Conservation (phyloP, 2,888 invertebrate species). For the Diaphora mendica region DNA sequence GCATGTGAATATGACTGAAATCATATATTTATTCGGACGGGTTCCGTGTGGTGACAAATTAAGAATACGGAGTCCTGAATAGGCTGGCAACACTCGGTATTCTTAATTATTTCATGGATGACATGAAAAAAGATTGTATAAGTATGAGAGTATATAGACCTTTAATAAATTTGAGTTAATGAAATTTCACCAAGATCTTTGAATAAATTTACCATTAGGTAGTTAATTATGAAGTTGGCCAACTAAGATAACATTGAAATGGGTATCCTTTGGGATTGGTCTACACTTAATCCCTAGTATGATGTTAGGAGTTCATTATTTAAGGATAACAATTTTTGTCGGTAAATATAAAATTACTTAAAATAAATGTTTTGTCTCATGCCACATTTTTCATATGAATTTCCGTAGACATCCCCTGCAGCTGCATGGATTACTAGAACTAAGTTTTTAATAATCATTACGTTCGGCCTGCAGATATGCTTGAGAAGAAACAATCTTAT, state of each 20-base stretch:
- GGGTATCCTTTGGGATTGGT: background rate
- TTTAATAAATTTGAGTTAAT: background rate
- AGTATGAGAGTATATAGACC: background rate
- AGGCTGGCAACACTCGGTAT: too few relatives aligned
- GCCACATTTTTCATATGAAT: too few relatives aligned
- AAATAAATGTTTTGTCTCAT: background rate
- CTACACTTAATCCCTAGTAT: background rate
- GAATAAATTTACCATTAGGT: background rate
- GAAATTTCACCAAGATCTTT: background rate
- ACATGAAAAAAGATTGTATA: background rate
- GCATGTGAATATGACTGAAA: too few relatives aligned
- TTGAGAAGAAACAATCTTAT: too few relatives aligned
- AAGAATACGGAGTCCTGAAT: too few relatives aligned
- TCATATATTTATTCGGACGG: too few relatives aligned
- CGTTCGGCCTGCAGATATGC: too few relatives aligned
- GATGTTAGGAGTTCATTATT: background rate
- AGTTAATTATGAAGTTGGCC: background rate
- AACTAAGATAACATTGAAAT: background rate
- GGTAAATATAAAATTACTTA: background rate
- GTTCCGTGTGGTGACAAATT: too few relatives aligned
- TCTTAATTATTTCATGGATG: too few relatives aligned
- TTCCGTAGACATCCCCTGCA: too few relatives aligned
- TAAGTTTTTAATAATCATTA: too few relatives aligned
- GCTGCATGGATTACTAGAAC: too few relatives aligned
- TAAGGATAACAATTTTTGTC: background rate